phyloP scores from a whole-genome alignment of 1,140 invertebrate genomes.

The Dendroctonus valens region DNA sequence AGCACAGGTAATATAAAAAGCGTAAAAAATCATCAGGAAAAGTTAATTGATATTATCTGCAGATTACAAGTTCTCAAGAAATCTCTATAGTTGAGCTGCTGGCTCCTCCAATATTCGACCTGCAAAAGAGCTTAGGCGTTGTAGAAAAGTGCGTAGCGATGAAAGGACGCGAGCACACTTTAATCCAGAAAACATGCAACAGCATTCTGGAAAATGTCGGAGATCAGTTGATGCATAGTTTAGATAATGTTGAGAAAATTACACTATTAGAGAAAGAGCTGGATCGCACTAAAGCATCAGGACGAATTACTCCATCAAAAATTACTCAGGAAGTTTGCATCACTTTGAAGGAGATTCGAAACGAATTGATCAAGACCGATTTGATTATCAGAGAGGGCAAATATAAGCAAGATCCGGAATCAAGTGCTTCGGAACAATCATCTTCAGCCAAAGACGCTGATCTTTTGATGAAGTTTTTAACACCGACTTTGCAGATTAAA shows the following conservation, averaged over 20 bases:
- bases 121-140: conserved; percentile 62
- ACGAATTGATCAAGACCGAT: conserved; percentile 53
- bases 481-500: conserved; percentile 14
- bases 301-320: conserved; percentile 52
- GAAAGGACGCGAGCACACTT: conserved; percentile 61
- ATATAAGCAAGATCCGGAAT: not conserved
- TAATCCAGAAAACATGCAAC: conserved; percentile 63
- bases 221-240: conserved; percentile 54
- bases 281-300: conserved; percentile 50
- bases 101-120: conserved; percentile 58
- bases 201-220: conserved; percentile 60
- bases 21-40: no score
- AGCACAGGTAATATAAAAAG: not conserved
- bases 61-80: conserved; percentile 37
- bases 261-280: conserved; percentile 51
- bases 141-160: conserved; percentile 68
- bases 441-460: conserved; percentile 38
- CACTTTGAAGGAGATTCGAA: conserved; percentile 56
- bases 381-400: conserved; percentile 44
- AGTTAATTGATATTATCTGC: not conserved
- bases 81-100: conserved; percentile 57
- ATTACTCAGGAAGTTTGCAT: conserved; percentile 54
- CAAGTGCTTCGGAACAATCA: conserved; percentile 24
- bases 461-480: conserved; percentile 34
- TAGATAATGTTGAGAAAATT: conserved; percentile 54